Evolutionary conservation across 2,797 vertebrate genomes (phyloP), one percentile per base, ranked within the genome.

Genomic region (Myotis planiceps): DNA sequence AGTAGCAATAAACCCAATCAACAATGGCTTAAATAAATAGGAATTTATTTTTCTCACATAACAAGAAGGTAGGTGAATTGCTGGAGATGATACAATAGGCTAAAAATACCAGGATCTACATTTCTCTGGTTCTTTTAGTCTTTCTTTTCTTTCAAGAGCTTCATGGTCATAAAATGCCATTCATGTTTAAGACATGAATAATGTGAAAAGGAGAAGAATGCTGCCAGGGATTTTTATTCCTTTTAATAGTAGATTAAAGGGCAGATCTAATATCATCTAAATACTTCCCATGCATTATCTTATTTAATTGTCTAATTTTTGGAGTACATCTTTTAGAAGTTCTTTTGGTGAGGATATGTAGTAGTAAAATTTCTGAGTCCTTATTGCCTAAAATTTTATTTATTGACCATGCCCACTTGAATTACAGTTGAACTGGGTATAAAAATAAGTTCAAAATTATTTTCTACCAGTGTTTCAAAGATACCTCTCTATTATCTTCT

Each of bases 371-470:
- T 66, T 94, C 16, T 76, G 45, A 88, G 14, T 66, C 55, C 66
- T 49, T 87, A 80, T 32, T 87, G 29, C 42, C 34, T 89, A 34
- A 96, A 96, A 51, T 74, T 81, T 63, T 87, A 39, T 4, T 83
- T 74, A 68, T 39, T 79, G 37, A 92, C 37, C 23, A 23, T 32
- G 18, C 4, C 9, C 42, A 79, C 23, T 39, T 96, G 5, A 94
- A 53, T 68, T 89, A 45, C 47, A 89, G 6, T 81, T 92, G 88
- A 29, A 12, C 34, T 90, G 49, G 84, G 65, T 94, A 92, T 95
- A 95, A 94, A 97, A 96, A 80, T 79, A 66, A 90, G 42, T 60
- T 75, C 32, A 49, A 92, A 65, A 68, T 75, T 88, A 79, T 81
- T 96, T 95, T 95, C 51, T 21, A 51, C 76, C 21, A 78, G 42